Base-by-base conservation (phyloP, 92 coral and sea anemone species). In the Siderastrea siderea region DNA sequence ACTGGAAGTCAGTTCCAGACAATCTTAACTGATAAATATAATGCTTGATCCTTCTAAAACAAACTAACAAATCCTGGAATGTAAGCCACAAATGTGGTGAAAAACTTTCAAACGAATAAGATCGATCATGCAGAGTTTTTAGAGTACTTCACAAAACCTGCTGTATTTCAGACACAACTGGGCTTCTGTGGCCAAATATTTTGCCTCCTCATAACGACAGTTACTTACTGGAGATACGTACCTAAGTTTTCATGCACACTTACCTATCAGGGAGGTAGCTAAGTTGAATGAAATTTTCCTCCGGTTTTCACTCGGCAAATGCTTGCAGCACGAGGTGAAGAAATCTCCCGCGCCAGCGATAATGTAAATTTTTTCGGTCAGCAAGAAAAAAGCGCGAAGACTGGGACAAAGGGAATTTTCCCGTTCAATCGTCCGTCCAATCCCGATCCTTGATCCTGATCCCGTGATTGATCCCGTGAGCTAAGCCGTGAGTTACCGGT, bases 341-440 rank as follows among this genome's bases (percentile, higher is more conserved):
- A 95, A 95, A 94, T 92, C 85, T 90, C 93, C 88, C 93, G 94
- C 95, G 96, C 92, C 93, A 75, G 86, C 88, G 58, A 66, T 84
- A 84, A 89, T 77, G 89, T 86, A 88, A 84, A 69, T 81, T 75
- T 61, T 61, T 57, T 84, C 75, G 87, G 96, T 86, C 98, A 95
- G 98, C 98, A 93, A 86, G 62, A 53, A 10, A 17, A 3, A 50
- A 38, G 1, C 9, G 49, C 60, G 17, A 57, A 54, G 79, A 73
- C 87, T 84, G 87, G 87, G 51, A 38, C 62, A 52, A 61, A 6
- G 17, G 44, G 26, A 7, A 7, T 10, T 26, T 19, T 14, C 55
- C 38, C 66, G 66, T 19, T 26, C 66, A 61, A 61, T 14, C 26
- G 3, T 19, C 66, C 16, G 66, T n/a, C n/a, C n/a, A 1, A 13